Base-by-base conservation (phyloP, 53 echinoderm and acorn worm species). In the Crossaster papposus region DNA sequence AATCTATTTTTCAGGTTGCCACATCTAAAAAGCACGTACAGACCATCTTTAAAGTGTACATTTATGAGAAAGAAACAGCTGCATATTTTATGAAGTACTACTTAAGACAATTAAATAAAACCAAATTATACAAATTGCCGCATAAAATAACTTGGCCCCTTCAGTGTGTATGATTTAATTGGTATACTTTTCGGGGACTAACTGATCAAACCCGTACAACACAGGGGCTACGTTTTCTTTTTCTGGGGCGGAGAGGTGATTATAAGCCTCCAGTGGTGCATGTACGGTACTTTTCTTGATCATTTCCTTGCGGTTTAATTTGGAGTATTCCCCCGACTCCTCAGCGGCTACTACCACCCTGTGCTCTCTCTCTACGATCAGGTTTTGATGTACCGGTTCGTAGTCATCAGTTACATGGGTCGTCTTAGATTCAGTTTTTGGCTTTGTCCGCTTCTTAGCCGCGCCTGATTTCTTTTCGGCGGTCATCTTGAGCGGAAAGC, bases 401-500 rank as follows among this genome's bases (percentile, higher is more conserved):
- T 87, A 87, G 14, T 77, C 87, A 63, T 58, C 36, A 0, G 14
- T 52, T 17, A 15, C 26, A 29, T 11, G 4, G 51, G n/a, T 79
- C 79, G 0, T 20, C 79, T 79, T 79, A 1, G 24, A 1, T 8
- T 23, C 30, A 28, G 9, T 36, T 20, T 12, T 1, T 30, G 80
- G 31, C 51, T 78, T 44, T 35, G 22, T 78, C 51, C 23, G 37
- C 1, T 18, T 24, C 78, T 36, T 36, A 13, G 13, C 11, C 13
- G 78, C 50, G 4, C 23, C 78, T 20, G 36, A 23, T 23, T 51
- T 51, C 80, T 54, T 80, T 26, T 80, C 80, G 32, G 54, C 31
- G 24, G 80, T 80, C 80, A 13, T 80, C 80, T 80, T 80, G 31
- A 80, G 58, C 22, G 80, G 80, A 33, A 80, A 80, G 58, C 54